Conservation (phyloP, 2,797 vertebrate genomes). For the Syngnathus acus region DNA sequence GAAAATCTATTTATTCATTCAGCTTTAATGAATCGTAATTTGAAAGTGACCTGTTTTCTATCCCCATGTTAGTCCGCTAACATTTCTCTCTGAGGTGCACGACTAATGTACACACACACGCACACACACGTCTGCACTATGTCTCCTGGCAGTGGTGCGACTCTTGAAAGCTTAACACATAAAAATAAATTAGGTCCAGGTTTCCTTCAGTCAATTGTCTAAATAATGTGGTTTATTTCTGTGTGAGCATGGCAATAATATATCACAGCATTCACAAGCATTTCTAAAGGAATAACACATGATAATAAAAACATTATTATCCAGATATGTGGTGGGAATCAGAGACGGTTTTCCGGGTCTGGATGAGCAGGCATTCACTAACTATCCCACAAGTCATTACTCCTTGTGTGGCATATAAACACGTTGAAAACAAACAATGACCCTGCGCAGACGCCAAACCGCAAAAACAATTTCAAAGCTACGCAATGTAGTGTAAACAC, state of each 20-base stretch:
- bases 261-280: neutral
- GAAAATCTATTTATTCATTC: slow-evolving; percentile 48
- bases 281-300: neutral
- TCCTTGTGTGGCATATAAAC: slow-evolving; percentile 71
- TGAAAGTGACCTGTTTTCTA: slow-evolving; percentile 55
- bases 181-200: neutral
- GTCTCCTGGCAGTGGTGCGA: neutral
- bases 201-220: neutral
- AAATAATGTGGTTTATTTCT: neutral
- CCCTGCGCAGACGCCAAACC: slow-evolving; percentile 47
- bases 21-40: slow-evolving; percentile 52
- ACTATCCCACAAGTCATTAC: slow-evolving; percentile 48
- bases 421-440: slow-evolving; percentile 69
- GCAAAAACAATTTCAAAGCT: slow-evolving; percentile 63
- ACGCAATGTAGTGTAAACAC: slow-evolving; percentile 65
- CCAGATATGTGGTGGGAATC: neutral
- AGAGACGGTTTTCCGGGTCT: neutral
- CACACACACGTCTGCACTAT: neutral
- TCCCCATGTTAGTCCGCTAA: slow-evolving; percentile 18
- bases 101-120: neutral
- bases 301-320: too few relatives aligned
- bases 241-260: neutral
- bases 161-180: neutral
- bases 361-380: neutral
- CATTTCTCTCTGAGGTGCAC: slow-evolving; percentile 8